Conservation (phyloP, 2,797 vertebrate species). For the Mastacembelus armatus region DNA sequence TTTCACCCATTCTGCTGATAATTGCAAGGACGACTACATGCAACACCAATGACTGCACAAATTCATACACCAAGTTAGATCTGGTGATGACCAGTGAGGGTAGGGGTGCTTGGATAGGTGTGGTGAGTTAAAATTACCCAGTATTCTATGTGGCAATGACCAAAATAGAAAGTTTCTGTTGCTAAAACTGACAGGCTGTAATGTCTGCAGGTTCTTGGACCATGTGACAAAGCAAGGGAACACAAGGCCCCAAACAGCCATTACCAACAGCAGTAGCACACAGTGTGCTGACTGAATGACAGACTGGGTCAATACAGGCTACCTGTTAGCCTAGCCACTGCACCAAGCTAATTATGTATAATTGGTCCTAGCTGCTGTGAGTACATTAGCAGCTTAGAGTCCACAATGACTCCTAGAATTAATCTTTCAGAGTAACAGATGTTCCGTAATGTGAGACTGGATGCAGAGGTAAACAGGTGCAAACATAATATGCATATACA, state of each 20-base stretch:
- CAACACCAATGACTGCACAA: not conserved
- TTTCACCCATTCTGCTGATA: constrained; percentile 5
- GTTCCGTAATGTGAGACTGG: constrained; percentile 43
- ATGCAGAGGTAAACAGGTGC: constrained; percentile 37
- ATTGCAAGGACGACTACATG: constrained; percentile 30
- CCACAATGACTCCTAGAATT: constrained; percentile 5
- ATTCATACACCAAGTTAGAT: not conserved
- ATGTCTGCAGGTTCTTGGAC: constrained; percentile 12
- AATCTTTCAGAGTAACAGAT: constrained; percentile 9
- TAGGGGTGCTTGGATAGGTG: not conserved
- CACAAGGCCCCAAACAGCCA: constrained; percentile 48
- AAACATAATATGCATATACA: constrained; percentile 19
- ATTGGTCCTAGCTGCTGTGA: constrained; percentile 31
- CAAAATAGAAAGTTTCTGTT: constrained; percentile 39
- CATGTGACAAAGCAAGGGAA: constrained; percentile 11
- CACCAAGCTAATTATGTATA: constrained; percentile 60
- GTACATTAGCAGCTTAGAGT: constrained; percentile 42
- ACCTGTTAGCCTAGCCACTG: constrained; percentile 35
- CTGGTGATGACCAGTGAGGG: not conserved
- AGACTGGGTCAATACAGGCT: constrained; percentile 51
- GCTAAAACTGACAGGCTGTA: constrained; percentile 16
- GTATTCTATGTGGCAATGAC: constrained; percentile 2
- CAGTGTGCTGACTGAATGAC: constrained; percentile 46
- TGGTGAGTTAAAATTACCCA: constrained; percentile 12
- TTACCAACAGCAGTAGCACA: constrained; percentile 43